A percentile compares a stretch with the other conserved stretches of the same genome.
These are phyloP conservation scores for Brienomyrus longianalis DNA, from an alignment of 2,113 vertebrate species.

Conservation along the genomic window DNA sequence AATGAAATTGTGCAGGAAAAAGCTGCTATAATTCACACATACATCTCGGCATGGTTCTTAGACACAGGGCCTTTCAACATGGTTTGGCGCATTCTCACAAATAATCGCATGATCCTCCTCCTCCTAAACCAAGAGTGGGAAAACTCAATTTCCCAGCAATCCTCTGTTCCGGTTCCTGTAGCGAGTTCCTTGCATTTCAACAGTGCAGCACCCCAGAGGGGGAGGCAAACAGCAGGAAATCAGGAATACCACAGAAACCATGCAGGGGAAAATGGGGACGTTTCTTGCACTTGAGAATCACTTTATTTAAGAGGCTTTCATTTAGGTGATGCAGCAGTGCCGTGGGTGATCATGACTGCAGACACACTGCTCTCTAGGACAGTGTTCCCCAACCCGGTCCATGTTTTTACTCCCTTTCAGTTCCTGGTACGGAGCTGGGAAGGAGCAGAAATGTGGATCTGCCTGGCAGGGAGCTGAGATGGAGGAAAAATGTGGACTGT, in stretches of 20 bases:
- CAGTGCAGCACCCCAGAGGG: background rate
- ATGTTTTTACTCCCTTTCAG: background rate
- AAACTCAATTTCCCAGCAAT: background rate
- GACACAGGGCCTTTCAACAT: background rate
- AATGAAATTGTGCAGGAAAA: background rate
- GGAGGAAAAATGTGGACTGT: background rate
- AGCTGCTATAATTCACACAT: background rate
- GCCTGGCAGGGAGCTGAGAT: background rate
- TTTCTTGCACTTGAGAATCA: background rate
- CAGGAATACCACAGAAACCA: background rate
- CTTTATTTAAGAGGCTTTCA: background rate
- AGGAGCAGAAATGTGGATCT: background rate
- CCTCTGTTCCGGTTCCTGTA: background rate
- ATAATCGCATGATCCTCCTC: background rate
- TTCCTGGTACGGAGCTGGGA: background rate
- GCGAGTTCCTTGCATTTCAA: background rate
- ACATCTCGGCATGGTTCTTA: background rate
- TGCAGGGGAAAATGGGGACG: background rate
- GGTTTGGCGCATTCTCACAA: background rate
- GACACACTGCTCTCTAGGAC: background rate
- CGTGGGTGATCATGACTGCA: background rate
- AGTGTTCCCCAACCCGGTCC: background rate
- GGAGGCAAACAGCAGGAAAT: background rate
- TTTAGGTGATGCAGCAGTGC: background rate
- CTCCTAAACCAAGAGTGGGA: background rate